These are phyloP conservation scores for Chondrilla cf. caribensis DNA, from an alignment of 37 sponge, comb jelly and placozoan genomes.

Conservation along the genomic window DNA sequence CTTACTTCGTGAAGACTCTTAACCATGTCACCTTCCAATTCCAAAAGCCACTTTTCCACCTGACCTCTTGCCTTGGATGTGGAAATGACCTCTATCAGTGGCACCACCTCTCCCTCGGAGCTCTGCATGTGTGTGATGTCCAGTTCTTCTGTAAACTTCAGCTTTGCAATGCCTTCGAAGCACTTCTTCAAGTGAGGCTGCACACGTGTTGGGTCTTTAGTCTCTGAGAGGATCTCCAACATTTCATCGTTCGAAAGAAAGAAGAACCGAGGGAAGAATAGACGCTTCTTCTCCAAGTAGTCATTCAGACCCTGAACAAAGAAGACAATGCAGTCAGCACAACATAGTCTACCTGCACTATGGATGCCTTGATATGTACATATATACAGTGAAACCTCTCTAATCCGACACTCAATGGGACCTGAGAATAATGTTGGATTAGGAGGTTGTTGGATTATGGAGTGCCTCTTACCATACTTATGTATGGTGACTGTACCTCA, in stretches of 20 bases:
- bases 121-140: conserved; percentile 99
- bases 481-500: too few relatives aligned
- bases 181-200: conserved; percentile 99
- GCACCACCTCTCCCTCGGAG: conserved; percentile 94
- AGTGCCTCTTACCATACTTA: too few relatives aligned
- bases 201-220: conserved; percentile 98
- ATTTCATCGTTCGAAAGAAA: conserved; percentile 99
- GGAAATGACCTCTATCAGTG: conserved; percentile 84
- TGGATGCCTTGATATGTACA: too few relatives aligned
- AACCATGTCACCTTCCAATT: conserved; percentile 92
- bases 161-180: conserved; percentile 97
- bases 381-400: too few relatives aligned
- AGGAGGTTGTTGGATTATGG: too few relatives aligned
- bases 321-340: too few relatives aligned
- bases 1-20: conserved; percentile 74
- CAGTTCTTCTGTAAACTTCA: conserved; percentile 92
- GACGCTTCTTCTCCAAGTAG: conserved; percentile 98
- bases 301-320: conserved; percentile 88
- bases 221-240: conserved; percentile 99
- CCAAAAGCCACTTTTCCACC: conserved; percentile 99
- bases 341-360: too few relatives aligned
- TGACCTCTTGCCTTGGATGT: conserved; percentile 97
- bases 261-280: conserved; percentile 99
- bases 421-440: too few relatives aligned
- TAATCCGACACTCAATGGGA: too few relatives aligned